Percentiles rank a stretch among this genome's conserved stretches.
phyloP scores from a whole-genome alignment of 2,888 invertebrate genomes.

The Automeris io region DNA sequence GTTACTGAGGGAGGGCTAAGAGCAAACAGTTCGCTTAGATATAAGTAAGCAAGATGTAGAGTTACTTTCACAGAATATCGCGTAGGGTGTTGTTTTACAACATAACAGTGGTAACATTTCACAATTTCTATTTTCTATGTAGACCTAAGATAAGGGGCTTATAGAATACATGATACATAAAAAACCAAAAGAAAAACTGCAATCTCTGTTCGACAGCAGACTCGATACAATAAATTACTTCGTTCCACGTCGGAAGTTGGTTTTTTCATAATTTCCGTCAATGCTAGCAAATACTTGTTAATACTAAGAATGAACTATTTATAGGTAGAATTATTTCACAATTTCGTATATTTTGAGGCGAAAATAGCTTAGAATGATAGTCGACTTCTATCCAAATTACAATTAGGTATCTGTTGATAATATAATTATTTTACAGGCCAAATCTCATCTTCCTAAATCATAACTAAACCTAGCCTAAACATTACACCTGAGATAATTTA shows the following conservation, averaged over 20 bases:
- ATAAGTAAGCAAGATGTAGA: slow-evolving; percentile 8
- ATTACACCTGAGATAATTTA: too few species aligned
- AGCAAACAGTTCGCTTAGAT: slow-evolving; percentile 21
- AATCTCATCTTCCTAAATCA: too few species aligned
- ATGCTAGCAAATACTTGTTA: not conserved
- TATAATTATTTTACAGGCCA: too few species aligned
- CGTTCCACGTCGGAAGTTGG: not conserved
- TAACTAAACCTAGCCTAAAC: too few species aligned
- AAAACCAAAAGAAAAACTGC: not conserved
- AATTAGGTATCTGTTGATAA: too few species aligned
- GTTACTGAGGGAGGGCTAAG: slow-evolving; percentile 28
- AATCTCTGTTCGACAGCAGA: not conserved
- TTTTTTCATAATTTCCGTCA: not conserved
- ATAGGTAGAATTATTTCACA: too few species aligned
- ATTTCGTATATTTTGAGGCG: too few species aligned
- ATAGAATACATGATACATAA: not conserved
- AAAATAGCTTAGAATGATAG: too few species aligned
- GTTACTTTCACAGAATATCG: not conserved
- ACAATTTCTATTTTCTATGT: too few species aligned
- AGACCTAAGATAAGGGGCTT: not conserved
- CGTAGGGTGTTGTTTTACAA: not conserved
- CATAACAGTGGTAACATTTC: not conserved
- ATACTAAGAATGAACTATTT: too few species aligned
- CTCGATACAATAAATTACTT: slow-evolving; percentile 1
- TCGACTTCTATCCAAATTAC: too few species aligned